Evolutionary conservation across 2,888 invertebrate species (phyloP).

Genomic region (Anoncus sp.): DNA sequence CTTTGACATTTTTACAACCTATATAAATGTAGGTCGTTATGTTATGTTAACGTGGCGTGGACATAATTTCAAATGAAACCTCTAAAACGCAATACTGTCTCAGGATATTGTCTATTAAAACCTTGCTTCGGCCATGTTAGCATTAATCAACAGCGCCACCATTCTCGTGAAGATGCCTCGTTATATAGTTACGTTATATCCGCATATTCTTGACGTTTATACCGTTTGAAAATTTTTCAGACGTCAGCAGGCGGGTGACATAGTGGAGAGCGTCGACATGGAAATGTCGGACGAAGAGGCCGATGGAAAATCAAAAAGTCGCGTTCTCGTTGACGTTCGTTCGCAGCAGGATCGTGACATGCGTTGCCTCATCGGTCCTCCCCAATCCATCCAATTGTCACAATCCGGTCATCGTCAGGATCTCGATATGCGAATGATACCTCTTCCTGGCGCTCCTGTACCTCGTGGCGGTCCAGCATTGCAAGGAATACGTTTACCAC

Average conservation of each 20-base stretch:
- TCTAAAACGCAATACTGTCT: too few relatives aligned
- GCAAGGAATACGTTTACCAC: slow-evolving; percentile 69
- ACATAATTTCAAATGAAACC: too few relatives aligned
- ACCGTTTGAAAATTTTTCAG: slow-evolving; percentile 38
- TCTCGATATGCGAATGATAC: slow-evolving; percentile 81
- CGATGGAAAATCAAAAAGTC: slow-evolving; percentile 77
- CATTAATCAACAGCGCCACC: neutral
- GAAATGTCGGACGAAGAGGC: slow-evolving; percentile 93
- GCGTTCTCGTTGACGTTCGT: slow-evolving; percentile 78
- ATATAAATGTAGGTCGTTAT: too few relatives aligned
- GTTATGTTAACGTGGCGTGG: too few relatives aligned
- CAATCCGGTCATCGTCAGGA: slow-evolving; percentile 82
- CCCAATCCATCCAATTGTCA: slow-evolving; percentile 72
- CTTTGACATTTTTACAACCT: too few relatives aligned
- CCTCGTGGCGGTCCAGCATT: slow-evolving; percentile 68
- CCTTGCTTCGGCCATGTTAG: neutral
- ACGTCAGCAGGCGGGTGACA: slow-evolving; percentile 85
- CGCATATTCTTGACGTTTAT: neutral
- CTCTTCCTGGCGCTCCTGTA: slow-evolving; percentile 72
- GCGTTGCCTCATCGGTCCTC: slow-evolving; percentile 69
- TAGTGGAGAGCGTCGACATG: slow-evolving; percentile 93
- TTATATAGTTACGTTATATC: neutral
- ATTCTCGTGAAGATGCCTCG: neutral
- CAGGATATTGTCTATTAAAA: too few relatives aligned
- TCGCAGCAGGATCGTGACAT: slow-evolving; percentile 80